Base-by-base conservation (phyloP, 2,888 invertebrate genomes). In the Lochmaea capreae region DNA sequence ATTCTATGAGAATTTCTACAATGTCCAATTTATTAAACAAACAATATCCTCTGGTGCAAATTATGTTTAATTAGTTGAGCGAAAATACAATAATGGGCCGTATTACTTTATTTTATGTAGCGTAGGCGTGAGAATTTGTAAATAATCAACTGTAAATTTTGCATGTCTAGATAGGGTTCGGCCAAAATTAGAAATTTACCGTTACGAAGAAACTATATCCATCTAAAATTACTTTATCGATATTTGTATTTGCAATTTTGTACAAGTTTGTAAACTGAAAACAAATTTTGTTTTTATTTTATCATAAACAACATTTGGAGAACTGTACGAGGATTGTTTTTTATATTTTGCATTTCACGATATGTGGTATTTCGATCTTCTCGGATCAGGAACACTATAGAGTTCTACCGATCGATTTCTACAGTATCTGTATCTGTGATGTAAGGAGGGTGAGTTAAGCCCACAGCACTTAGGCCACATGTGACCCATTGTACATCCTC, bases 121-220 rank as follows among this genome's bases (percentile, higher is more conserved):
- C 42, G 63, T 46, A 65, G 46, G 65, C 65, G 65, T 49, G 43
- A 43, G 46, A 65, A 65, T 39, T 22, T 49, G 65, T 65, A 65
- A 65, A 65, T 46, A 65, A n/a, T 26, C n/a, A 14, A 52, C n/a
- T 11, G 4, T 14, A 52, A 16, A 54, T 54, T 54, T 54, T 54
- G 16, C n/a, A 49, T 8, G 54, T 18, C 10, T 3, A 3, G 18
- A 18, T 54, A 10, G 0, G 9, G 54, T 18, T 18, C 2, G 18
- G 18, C 18, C 54, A 54, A 54, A 54, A 54, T 16, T 54, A 54
- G 54, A 54, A 54, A n/a, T 10, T 18, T 18, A 54, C 54, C 16
- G 16, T 52, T 52, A 52, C 52, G 33, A 54, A 54, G 54, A 54
- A 54, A 54, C 3, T 6, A n/a, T 14, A 6, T 2, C 2, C 14